Base-by-base conservation (phyloP, 2,888 invertebrate species). In the Pterobdella sp. region DNA sequence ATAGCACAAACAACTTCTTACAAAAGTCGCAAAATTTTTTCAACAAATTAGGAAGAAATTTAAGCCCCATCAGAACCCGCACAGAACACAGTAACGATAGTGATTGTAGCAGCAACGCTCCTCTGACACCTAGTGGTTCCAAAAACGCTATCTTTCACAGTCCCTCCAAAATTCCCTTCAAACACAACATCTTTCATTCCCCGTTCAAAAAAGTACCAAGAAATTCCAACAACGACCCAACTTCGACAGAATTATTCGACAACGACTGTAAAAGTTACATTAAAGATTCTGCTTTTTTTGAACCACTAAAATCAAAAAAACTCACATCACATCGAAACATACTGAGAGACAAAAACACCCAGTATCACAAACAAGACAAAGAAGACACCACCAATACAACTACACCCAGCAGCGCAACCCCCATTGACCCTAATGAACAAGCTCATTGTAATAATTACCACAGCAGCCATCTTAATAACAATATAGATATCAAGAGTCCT, bases 1-100 rank as follows among this genome's bases (percentile, higher is more conserved):
- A 14, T 7, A 29, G 7, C 4, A 71, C 60, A 29, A 60, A 34
- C 34, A 60, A 52, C 26, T 60, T 71, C 56, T 52, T 71, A 26
- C 71, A 71, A 34, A 29, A 63, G 29, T 71, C 71, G 2, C 63
- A 60, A n/a, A 60, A 56, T 34, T 71, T 71, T 56, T 35, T 71
- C 35, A 71, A 56, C 71, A 71, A 71, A 63, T 26, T 71, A 1
- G 63, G 71, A 4, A 60, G 60, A 14, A 71, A 37, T 31, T 65
- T 65, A 29, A 71, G 71, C n/a, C 71, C 71, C 1, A 60, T 36
- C 4, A 56, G 60, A 22, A 3, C 60, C n/a, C 60, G 60, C 7
- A 56, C 14, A 34, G 65, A 56, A 3, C 18, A 26, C n/a, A 56
- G 60, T 26, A 56, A 22, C 3, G 60, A 56, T 26, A 56, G 60